phyloP scores from a whole-genome alignment of 2,113 vertebrate species.

The Eubucco bourcierii region DNA sequence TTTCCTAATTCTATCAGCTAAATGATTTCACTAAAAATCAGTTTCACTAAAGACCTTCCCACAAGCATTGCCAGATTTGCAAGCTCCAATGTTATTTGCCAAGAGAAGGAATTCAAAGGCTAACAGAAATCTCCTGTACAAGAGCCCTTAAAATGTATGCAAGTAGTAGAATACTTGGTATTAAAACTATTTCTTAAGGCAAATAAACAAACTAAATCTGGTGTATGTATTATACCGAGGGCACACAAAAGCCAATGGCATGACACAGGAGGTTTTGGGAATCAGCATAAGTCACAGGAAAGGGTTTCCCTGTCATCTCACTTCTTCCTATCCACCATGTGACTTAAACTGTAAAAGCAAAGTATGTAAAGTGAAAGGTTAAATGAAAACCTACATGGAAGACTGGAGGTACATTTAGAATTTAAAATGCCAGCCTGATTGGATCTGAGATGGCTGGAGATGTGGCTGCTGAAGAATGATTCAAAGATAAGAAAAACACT shows the following conservation, averaged over 20 bases:
- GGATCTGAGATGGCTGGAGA: background rate
- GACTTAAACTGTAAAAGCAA: background rate
- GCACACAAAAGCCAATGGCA: background rate
- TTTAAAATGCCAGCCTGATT: background rate
- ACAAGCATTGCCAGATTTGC: slow-evolving; percentile 28
- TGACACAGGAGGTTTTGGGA: background rate
- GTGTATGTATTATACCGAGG: background rate
- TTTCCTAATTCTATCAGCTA: slow-evolving; percentile 38
- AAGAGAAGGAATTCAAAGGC: slow-evolving; percentile 29
- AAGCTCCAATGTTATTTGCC: background rate
- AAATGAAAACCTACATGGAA: background rate
- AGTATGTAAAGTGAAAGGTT: background rate
- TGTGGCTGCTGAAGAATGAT: background rate
- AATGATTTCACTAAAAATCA: slow-evolving; percentile 1
- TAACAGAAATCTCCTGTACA: background rate
- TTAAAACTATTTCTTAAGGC: background rate
- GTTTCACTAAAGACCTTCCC: slow-evolving; percentile 25
- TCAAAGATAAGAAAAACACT: background rate
- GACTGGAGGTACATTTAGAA: background rate
- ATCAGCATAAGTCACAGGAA: background rate
- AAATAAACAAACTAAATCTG: background rate
- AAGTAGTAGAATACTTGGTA: background rate
- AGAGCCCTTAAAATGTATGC: background rate
- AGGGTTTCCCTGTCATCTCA: accelerated
- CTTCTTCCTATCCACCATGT: background rate